Evolutionary conservation across 2,888 invertebrate genomes (phyloP).

Genomic region (Amphipyra berbera): DNA sequence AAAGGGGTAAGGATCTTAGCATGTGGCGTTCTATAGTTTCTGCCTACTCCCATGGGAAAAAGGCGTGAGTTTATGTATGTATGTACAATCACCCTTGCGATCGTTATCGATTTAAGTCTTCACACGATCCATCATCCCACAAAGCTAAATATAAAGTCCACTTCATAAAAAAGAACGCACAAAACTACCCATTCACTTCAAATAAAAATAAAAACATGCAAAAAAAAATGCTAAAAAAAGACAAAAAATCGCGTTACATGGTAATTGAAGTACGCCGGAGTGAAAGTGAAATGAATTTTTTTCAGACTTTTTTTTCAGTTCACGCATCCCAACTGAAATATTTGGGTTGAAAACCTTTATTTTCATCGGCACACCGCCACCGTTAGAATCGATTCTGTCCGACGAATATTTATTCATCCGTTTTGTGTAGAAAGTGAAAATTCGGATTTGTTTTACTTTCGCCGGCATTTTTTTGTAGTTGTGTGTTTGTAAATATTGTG

Average conservation of each 20-base stretch:
- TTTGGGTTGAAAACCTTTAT: slow-evolving; percentile 55
- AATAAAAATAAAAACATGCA: slow-evolving; percentile 38
- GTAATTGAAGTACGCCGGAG: slow-evolving; percentile 58
- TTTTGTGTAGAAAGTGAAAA: slow-evolving; percentile 65
- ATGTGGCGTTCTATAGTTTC: too few species aligned
- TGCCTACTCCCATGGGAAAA: too few species aligned
- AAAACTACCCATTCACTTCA: slow-evolving; percentile 39
- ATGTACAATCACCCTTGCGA: too few species aligned
- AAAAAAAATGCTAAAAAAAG: slow-evolving; percentile 47
- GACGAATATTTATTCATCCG: slow-evolving; percentile 60
- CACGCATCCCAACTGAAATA: slow-evolving; percentile 51
- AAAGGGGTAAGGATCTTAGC: too few species aligned
- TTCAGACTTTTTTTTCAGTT: slow-evolving; percentile 51
- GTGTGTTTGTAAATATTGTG: slow-evolving; percentile 45
- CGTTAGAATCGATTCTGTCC: slow-evolving; percentile 63
- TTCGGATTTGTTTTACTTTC: slow-evolving; percentile 50
- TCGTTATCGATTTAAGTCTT: too few species aligned
- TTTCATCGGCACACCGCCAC: slow-evolving; percentile 39
- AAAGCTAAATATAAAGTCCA: slow-evolving; percentile 16
- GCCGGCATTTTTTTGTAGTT: slow-evolving; percentile 26
- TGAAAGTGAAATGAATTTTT: slow-evolving; percentile 53
- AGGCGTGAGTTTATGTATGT: too few species aligned
- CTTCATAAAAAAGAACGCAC: slow-evolving; percentile 15
- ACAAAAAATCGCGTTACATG: slow-evolving; percentile 48
- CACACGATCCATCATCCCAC: slow-evolving; percentile 2